These are phyloP conservation scores for Actinopyga echinites DNA, from an alignment of 53 echinoderm and acorn worm genomes.

Conservation along the genomic window DNA sequence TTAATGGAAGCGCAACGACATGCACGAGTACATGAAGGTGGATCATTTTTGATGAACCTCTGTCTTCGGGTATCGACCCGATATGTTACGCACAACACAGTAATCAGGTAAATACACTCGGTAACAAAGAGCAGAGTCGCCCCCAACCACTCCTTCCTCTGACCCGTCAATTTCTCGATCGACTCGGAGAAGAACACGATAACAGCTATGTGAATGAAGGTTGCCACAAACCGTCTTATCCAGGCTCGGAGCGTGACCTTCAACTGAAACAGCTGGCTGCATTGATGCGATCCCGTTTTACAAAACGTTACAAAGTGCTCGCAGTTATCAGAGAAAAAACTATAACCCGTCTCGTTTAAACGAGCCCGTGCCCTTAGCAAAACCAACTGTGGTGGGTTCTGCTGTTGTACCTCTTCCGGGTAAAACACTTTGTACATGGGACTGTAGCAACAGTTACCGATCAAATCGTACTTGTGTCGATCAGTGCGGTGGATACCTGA, in stretches of 20 bases:
- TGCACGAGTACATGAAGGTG: neutral
- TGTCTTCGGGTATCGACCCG: neutral
- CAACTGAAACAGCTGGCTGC: neutral
- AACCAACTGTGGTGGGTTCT: slow-evolving; percentile 47
- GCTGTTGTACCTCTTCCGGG: slow-evolving; percentile 12
- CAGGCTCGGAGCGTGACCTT: neutral
- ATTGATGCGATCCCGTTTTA: slow-evolving; percentile 31
- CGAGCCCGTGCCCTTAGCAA: slow-evolving; percentile 56
- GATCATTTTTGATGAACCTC: neutral
- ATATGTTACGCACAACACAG: neutral
- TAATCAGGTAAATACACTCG: neutral
- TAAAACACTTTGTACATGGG: too few species aligned
- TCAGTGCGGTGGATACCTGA: neutral
- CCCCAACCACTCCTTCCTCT: neutral
- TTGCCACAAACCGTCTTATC: neutral
- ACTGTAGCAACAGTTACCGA: slow-evolving; percentile 17
- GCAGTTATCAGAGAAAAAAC: slow-evolving; percentile 56
- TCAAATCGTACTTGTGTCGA: neutral
- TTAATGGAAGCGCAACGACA: neutral
- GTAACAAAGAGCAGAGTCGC: neutral
- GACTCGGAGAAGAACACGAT: neutral
- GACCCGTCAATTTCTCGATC: neutral
- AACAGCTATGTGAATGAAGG: neutral
- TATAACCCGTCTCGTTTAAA: slow-evolving; percentile 47
- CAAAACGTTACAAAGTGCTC: slow-evolving; percentile 64